Conservation (phyloP, 2,797 vertebrate species). For the Anisognathus igniventris region DNA sequence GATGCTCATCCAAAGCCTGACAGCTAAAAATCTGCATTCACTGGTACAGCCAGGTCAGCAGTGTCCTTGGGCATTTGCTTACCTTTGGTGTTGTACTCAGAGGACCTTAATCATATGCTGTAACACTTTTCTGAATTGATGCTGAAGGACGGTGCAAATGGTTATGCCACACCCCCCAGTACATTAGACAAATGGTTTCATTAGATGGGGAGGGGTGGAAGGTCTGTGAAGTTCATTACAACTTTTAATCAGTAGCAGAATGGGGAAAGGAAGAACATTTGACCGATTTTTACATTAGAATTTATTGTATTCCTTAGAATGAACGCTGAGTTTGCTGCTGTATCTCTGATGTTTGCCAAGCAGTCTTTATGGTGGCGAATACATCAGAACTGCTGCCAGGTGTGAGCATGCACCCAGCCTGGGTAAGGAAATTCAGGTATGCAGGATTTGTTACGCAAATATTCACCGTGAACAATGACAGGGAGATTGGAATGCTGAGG, state of each 20-base stretch:
- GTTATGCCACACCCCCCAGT: background rate
- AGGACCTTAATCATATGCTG: background rate
- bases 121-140: background rate
- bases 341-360: background rate
- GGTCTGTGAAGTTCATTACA: background rate
- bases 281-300: background rate
- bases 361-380: background rate
- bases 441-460: background rate
- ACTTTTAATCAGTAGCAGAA: background rate
- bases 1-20: background rate
- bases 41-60: background rate
- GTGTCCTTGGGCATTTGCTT: background rate
- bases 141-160: background rate
- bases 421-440: background rate
- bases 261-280: background rate
- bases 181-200: background rate
- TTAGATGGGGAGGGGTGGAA: background rate
- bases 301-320: background rate
- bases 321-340: background rate
- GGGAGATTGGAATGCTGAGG: background rate
- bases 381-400: background rate
- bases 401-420: background rate
- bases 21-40: background rate
- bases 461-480: background rate
- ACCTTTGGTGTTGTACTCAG: background rate